Evolutionary conservation across 2,888 invertebrate genomes (phyloP).

Genomic region (Apeira syringaria): DNA sequence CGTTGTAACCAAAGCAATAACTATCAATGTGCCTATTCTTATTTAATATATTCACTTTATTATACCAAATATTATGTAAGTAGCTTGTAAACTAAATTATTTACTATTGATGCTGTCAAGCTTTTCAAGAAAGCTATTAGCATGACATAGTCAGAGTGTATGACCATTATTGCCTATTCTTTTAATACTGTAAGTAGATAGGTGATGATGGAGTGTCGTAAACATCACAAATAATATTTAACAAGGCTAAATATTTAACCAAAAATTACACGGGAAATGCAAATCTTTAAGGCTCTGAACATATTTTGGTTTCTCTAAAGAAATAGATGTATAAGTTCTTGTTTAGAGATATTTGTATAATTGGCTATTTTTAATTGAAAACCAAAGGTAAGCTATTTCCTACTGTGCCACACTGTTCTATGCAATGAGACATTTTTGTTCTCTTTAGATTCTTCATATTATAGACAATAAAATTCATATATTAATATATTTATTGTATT

Average conservation of each 20-base stretch:
- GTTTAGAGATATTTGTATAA: conserved; percentile 40
- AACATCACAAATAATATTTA: conserved; percentile 18
- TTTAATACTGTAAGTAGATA: conserved; percentile 9
- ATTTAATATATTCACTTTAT: conserved; percentile 52
- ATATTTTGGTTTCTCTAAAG: conserved; percentile 18
- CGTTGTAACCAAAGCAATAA: conserved; percentile 82
- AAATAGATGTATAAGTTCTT: conserved; percentile 8
- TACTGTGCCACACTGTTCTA: conserved; percentile 74
- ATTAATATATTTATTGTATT: conserved; percentile 76
- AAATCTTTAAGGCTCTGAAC: not conserved
- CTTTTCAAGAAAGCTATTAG: not conserved
- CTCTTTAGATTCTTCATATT: conserved; percentile 56
- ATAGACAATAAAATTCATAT: conserved; percentile 62
- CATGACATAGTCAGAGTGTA: conserved; percentile 13
- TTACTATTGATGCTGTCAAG: conserved; percentile 3
- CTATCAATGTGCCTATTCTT: conserved; percentile 74
- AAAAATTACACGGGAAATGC: too few species aligned
- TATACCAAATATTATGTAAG: conserved; percentile 71
- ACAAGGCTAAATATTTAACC: not conserved
- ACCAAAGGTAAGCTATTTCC: conserved; percentile 69
- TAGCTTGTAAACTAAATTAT: conserved; percentile 29
- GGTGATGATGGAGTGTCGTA: conserved; percentile 10
- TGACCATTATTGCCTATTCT: conserved; percentile 29
- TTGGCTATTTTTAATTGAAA: conserved; percentile 56
- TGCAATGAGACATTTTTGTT: conserved; percentile 53